Evolutionary conservation across 2,113 vertebrate genomes (phyloP), one percentile per base, ranked within the genome.

Genomic region (Phaethon lepturus): DNA sequence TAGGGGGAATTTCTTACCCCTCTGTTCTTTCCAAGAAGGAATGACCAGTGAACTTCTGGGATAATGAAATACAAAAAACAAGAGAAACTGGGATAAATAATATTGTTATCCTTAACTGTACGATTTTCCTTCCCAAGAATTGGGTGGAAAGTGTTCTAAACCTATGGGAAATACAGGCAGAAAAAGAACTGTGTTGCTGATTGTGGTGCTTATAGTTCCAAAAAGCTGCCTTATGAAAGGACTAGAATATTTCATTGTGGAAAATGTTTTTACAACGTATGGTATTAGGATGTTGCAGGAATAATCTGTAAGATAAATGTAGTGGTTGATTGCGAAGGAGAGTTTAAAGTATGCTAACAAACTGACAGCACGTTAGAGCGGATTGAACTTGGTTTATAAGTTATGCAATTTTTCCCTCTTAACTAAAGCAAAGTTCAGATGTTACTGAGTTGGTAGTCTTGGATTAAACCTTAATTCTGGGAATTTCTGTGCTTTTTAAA

Each of bases 281-380:
- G n/a, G 9, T 80, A 13, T 13, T 55, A 95, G 47, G 58, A 55
- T 66, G 10, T 62, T 88, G 35, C 63, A 86, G 77, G 45, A 85
- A 66, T 68, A 76, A 22, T 77, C 72, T 74, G 59, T 44, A 33
- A 78, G 74, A 19, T 52, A 71, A 87, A 55, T n/a, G 33, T 53
- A 58, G 38, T 56, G 12, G 10, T 78, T 93, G 72, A 50, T 88
- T 76, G 45, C 53, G 42, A 66, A 38, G 44, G 33, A 60, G 49
- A 66, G 42, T 15, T 73, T 75, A 3, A 64, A 56, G 26, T 24
- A 12, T 11, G 33, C 12, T 64, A 66, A 31, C n/a, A 71, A 74
- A 83, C 42, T 84, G 56, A 22, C 20, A 72, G 7, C 20, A 16
- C 0, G 0, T 72, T 77, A 52, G 29, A 69, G 11, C 1, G 0